phyloP scores from a whole-genome alignment of 2,113 vertebrate genomes.

The Rhabdornis inornatus region DNA sequence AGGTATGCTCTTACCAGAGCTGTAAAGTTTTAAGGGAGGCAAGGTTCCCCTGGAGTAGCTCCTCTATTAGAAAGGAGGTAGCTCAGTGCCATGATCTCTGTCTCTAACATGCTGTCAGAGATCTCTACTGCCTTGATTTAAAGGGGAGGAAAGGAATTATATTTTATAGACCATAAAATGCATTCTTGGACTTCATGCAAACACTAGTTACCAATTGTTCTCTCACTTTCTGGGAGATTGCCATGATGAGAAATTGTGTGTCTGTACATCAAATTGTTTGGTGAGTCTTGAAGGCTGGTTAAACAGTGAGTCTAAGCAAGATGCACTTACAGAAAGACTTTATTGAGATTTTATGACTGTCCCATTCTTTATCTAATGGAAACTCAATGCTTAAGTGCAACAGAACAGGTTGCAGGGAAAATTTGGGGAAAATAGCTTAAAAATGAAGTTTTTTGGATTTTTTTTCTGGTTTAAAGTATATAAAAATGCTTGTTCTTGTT shows the following conservation, averaged over 20 bases:
- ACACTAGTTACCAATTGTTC: conserved; percentile 48
- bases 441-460: background rate
- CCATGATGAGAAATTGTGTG: conserved; percentile 13
- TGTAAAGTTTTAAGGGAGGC: conserved; percentile 41
- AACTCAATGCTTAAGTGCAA: background rate
- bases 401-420: background rate
- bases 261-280: conserved; percentile 18
- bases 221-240: conserved; percentile 5
- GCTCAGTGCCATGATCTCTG: background rate
- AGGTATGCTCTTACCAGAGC: background rate
- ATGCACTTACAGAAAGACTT: background rate
- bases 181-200: conserved; percentile 53
- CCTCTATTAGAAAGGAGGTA: background rate
- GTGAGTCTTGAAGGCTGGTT: background rate
- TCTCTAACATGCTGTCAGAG: conserved; percentile 17
- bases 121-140: conserved; percentile 51
- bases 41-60: conserved; percentile 20
- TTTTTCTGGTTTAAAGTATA: background rate
- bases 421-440: background rate
- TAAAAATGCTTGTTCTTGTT: background rate
- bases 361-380: background rate
- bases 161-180: conserved; percentile 63
- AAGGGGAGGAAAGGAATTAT: conserved; percentile 41
- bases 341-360: background rate
- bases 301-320: background rate